Conservation (phyloP, 2,113 vertebrate species). For the Seriola dumerili region DNA sequence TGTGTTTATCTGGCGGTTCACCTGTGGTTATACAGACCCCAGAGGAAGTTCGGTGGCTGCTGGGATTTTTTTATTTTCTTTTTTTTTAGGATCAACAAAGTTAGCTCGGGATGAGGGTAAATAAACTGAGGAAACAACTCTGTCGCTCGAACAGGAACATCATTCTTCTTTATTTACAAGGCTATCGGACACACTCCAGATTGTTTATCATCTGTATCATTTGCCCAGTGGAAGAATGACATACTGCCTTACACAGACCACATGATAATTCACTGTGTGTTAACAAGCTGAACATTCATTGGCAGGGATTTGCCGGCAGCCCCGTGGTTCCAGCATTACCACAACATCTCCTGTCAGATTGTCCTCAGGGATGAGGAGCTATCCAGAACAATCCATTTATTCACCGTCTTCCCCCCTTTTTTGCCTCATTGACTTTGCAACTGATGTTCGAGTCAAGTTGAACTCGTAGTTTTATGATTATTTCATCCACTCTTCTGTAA, state of each 20-base stretch:
- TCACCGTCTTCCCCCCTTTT: conserved; percentile 49
- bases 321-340: conserved; percentile 77
- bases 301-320: conserved; percentile 66
- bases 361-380: conserved; percentile 76
- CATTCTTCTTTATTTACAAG: conserved; percentile 55
- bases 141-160: not conserved
- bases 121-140: conserved; percentile 27
- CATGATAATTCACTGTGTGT: conserved; percentile 73
- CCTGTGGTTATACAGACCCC: conserved; percentile 52
- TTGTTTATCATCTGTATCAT: conserved; percentile 73
- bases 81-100: conserved; percentile 55
- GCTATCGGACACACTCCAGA: conserved; percentile 55
- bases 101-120: conserved; percentile 47
- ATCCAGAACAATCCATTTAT: conserved; percentile 82
- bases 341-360: conserved; percentile 78
- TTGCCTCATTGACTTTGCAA: conserved; percentile 26
- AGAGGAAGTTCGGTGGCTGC: conserved; percentile 38
- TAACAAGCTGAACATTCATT: conserved; percentile 80
- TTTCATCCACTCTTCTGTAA: not conserved
- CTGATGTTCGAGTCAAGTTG: conserved; percentile 46
- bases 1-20: conserved; percentile 68
- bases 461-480: conserved; percentile 30
- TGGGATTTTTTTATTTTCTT: conserved; percentile 19
- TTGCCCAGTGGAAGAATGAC: conserved; percentile 74
- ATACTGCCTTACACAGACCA: conserved; percentile 65